These are phyloP conservation scores for Creontiades dilutus DNA, from an alignment of 2,888 invertebrate species.

Conservation along the genomic window DNA sequence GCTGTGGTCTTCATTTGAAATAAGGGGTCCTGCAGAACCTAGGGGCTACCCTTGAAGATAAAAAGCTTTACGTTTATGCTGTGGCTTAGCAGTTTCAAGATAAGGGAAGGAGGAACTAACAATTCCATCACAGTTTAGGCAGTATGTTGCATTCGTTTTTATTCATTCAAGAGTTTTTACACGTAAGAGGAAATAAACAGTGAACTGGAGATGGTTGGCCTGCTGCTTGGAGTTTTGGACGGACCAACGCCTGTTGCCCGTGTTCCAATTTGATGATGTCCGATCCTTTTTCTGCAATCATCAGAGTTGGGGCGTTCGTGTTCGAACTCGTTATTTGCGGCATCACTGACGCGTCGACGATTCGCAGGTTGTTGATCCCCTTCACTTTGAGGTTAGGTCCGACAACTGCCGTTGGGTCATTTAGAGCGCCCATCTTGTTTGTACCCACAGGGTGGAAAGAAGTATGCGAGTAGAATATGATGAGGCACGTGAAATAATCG, in stretches of 20 bases:
- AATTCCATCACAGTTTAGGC: no score
- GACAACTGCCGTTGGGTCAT: slow-evolving; percentile 47
- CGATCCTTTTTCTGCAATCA: slow-evolving; percentile 70
- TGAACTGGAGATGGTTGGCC: neutral
- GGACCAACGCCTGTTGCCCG: neutral
- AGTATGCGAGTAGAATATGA: slow-evolving; percentile 47
- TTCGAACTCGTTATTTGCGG: slow-evolving; percentile 61
- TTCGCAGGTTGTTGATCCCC: slow-evolving; percentile 58
- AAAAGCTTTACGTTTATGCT: no score
- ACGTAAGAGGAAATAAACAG: neutral
- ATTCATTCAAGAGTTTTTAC: slow-evolving; percentile 9
- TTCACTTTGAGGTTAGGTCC: slow-evolving; percentile 59
- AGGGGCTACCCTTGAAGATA: no score
- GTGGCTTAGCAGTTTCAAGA: no score
- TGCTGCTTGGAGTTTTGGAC: neutral
- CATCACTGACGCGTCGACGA: slow-evolving; percentile 70
- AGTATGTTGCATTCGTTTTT: neutral
- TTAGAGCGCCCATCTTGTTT: slow-evolving; percentile 57
- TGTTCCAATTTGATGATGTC: slow-evolving; percentile 66
- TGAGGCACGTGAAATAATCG: slow-evolving; percentile 50
- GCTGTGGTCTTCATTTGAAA: no score
- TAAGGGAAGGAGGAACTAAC: no score
- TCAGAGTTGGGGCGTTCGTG: slow-evolving; percentile 65
- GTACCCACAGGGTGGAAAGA: slow-evolving; percentile 69
- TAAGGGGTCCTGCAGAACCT: no score